These are phyloP conservation scores for Drosophila gaucha DNA, from an alignment of 2,888 invertebrate genomes.

Conservation along the genomic window DNA sequence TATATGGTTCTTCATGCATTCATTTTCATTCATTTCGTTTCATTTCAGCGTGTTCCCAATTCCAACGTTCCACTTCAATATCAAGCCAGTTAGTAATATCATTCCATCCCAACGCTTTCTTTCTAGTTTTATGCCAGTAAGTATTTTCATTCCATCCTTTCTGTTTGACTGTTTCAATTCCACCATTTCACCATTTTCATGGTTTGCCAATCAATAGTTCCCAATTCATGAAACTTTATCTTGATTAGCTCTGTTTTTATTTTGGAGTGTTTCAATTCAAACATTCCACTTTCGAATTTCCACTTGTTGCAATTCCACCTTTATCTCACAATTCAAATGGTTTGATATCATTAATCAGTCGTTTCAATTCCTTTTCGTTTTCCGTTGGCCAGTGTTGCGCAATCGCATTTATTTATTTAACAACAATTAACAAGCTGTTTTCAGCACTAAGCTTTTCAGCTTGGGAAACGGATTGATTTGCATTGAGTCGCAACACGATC, in stretches of 20 bases:
- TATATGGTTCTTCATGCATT: neutral
- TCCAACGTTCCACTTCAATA: neutral
- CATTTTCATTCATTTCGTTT: too few species aligned
- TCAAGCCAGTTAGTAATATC: neutral
- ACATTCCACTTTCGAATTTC: neutral
- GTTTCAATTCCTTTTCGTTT: neutral
- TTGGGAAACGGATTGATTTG: constrained; percentile 54
- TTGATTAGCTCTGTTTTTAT: neutral
- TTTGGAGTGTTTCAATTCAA: neutral
- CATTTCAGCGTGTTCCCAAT: neutral
- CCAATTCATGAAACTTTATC: neutral
- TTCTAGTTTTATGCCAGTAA: too few species aligned
- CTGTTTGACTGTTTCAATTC: neutral
- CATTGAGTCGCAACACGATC: constrained; percentile 54
- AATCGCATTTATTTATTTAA: constrained; percentile 46
- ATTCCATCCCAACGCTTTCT: too few species aligned
- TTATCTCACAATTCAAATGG: neutral
- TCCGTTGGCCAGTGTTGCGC: constrained; percentile 34
- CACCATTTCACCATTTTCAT: neutral
- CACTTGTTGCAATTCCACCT: neutral
- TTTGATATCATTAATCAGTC: neutral
- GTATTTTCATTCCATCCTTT: neutral
- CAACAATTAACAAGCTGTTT: constrained; percentile 53
- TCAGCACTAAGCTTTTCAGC: constrained; percentile 16
- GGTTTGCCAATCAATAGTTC: neutral